These are phyloP conservation scores for Psammodynastes pulverulentus DNA, from an alignment of 2,113 vertebrate genomes.

Conservation along the genomic window DNA sequence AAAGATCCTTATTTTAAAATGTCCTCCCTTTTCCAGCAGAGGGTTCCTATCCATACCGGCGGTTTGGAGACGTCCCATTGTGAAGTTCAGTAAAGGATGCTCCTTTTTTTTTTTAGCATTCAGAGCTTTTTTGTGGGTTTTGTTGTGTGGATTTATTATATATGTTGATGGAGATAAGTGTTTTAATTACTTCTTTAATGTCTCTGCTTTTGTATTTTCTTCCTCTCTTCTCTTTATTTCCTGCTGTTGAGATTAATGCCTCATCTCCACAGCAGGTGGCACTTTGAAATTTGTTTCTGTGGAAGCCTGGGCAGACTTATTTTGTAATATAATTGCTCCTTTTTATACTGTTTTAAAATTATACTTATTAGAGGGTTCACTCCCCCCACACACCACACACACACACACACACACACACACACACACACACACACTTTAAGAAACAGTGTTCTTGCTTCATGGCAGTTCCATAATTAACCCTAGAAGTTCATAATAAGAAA, in stretches of 20 bases:
- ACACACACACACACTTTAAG: constrained; percentile 38
- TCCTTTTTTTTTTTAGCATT: constrained; percentile 55
- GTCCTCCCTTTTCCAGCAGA: constrained; percentile 30
- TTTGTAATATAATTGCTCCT: constrained; percentile 72
- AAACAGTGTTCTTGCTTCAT: constrained; percentile 46
- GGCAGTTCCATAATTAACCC: constrained; percentile 45
- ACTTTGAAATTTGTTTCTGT: constrained; percentile 75
- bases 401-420: not conserved
- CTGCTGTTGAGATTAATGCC: constrained; percentile 77
- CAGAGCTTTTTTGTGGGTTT: constrained; percentile 44
- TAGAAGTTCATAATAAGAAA: constrained; percentile 41
- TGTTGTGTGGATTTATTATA: constrained; percentile 47
- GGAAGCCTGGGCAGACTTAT: constrained; percentile 70
- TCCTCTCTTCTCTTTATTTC: constrained; percentile 71
- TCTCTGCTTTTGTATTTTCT: constrained; percentile 75
- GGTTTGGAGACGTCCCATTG: constrained; percentile 62
- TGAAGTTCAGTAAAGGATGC: constrained; percentile 63
- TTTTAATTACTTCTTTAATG: constrained; percentile 84
- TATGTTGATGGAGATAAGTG: constrained; percentile 79
- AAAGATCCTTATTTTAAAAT: constrained; percentile 57
- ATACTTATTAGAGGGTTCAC: constrained; percentile 63
- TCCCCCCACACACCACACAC: not conserved
- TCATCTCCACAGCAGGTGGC: constrained; percentile 77
- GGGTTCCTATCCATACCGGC: constrained; percentile 43
- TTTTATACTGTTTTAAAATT: constrained; percentile 56